A percentile compares a stretch with the other conserved stretches of the same genome.
phyloP scores from a whole-genome alignment of 2,888 invertebrate species.

The Chorisops tibialis region DNA sequence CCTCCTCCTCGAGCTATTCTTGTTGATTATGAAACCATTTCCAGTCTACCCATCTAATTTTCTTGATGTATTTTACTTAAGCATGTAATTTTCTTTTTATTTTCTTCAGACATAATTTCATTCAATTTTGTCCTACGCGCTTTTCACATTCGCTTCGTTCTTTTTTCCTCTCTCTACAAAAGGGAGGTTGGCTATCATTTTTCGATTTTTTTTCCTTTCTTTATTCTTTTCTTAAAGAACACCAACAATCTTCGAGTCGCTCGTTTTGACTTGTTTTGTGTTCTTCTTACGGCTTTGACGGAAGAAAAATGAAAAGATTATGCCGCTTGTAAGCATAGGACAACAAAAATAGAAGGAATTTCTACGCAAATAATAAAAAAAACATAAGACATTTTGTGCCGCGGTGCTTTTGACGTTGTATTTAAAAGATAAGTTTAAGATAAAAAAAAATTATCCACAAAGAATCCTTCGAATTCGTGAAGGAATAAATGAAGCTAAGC shows the following conservation, averaged over 20 bases:
- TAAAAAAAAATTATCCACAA: not conserved
- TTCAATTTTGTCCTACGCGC: slow-evolving; percentile 24
- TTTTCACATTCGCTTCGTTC: not conserved
- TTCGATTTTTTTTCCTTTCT: not conserved
- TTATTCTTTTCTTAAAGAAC: not conserved
- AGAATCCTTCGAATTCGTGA: too few relatives aligned
- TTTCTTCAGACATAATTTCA: slow-evolving; percentile 29
- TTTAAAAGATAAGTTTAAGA: not conserved
- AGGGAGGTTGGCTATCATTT: not conserved
- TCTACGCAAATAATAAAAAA: not conserved
- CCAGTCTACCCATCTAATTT: slow-evolving; percentile 28
- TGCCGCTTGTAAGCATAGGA: slow-evolving; percentile 1
- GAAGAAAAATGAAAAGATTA: slow-evolving; percentile 16
- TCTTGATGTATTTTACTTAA: slow-evolving; percentile 30
- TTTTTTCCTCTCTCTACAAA: not conserved
- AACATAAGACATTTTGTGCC: not conserved
- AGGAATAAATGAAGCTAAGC: too few relatives aligned
- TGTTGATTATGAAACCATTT: slow-evolving; percentile 31
- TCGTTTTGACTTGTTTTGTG: not conserved
- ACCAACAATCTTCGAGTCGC: not conserved
- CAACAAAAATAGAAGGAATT: not conserved
- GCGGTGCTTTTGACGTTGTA: slow-evolving; percentile 1
- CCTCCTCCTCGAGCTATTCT: slow-evolving; percentile 14
- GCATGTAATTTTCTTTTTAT: slow-evolving; percentile 32
- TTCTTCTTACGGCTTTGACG: not conserved